phyloP scores from a whole-genome alignment of 1,140 invertebrate species.

The Tenebrio molitor region DNA sequence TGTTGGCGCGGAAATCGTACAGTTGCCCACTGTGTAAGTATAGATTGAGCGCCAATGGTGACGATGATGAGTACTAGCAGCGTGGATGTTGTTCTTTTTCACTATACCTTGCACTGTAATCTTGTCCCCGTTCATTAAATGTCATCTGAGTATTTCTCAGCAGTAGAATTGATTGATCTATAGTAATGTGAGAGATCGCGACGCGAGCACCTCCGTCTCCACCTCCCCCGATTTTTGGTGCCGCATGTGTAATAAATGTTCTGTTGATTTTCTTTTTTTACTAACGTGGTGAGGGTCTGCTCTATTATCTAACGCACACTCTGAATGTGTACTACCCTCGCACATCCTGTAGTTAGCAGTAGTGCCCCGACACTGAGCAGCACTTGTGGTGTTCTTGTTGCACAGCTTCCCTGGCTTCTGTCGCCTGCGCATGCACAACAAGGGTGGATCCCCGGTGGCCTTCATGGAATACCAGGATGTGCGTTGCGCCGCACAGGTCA shows the following conservation, averaged over 20 bases:
- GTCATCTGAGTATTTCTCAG: conserved; percentile 8
- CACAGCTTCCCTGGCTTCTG: conserved; percentile 96
- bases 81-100: conserved; percentile 43
- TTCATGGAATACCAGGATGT: conserved; percentile 98
- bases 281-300: conserved; percentile 47
- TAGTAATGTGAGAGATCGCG: conserved; percentile 3
- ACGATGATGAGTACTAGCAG: not conserved
- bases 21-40: conserved; percentile 42
- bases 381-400: conserved; percentile 67
- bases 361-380: conserved; percentile 58
- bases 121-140: conserved; percentile 36
- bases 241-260: conserved; percentile 49
- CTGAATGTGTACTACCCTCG: conserved; percentile 54
- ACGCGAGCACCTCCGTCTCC: conserved; percentile 55
- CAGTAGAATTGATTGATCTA: not conserved
- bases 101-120: conserved; percentile 60
- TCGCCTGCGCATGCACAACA: conserved; percentile 96
- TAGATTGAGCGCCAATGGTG: conserved; percentile 33
- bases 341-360: conserved; percentile 57
- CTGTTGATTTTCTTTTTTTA: conserved; percentile 40
- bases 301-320: conserved; percentile 48
- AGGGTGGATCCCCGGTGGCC: conserved; percentile 92
- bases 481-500: conserved; percentile 88
- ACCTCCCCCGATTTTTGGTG: conserved; percentile 46
- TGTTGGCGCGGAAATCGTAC: conserved; percentile 38